A percentile compares a stretch with the other conserved stretches of the same genome.
These are phyloP conservation scores for Actinostola sp. DNA, from an alignment of 92 coral and sea anemone genomes.

Conservation along the genomic window DNA sequence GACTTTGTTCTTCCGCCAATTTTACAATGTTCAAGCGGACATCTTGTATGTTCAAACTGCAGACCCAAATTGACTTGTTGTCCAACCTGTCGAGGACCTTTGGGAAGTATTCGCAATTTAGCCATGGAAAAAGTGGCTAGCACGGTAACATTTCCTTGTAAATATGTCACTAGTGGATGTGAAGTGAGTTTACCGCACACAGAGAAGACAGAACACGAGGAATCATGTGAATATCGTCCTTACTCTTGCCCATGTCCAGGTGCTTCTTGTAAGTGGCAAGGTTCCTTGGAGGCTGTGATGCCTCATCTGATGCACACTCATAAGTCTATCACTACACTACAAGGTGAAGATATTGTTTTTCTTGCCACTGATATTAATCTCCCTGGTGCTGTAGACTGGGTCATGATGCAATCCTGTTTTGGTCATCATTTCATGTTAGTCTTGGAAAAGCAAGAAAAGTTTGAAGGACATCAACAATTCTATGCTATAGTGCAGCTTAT, in stretches of 20 bases:
- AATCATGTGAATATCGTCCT: slow-evolving; percentile 96
- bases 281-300: slow-evolving; percentile 97
- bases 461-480: slow-evolving; percentile 98
- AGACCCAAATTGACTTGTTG: slow-evolving; percentile 99
- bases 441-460: slow-evolving; percentile 95
- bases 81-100: slow-evolving; percentile 99
- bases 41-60: slow-evolving; percentile 98
- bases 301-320: slow-evolving; percentile 99
- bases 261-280: slow-evolving; percentile 99
- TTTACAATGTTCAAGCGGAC: slow-evolving; percentile 97
- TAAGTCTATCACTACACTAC: slow-evolving; percentile 98
- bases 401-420: slow-evolving; percentile 99
- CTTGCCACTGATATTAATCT: slow-evolving; percentile 96
- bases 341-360: slow-evolving; percentile 99
- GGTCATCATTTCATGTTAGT: slow-evolving; percentile 99
- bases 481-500: slow-evolving; percentile 98
- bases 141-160: slow-evolving; percentile 97
- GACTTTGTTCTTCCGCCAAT: slow-evolving; percentile 98
- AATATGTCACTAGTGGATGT: slow-evolving; percentile 93
- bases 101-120: slow-evolving; percentile 96
- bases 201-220: slow-evolving; percentile 98
- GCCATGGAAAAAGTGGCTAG: slow-evolving; percentile 99
- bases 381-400: slow-evolving; percentile 99
- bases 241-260: slow-evolving; percentile 99
- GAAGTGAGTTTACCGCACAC: slow-evolving; percentile 88